Evolutionary conservation across 2,797 vertebrate genomes (phyloP).

Genomic region (Falco biarmicus): DNA sequence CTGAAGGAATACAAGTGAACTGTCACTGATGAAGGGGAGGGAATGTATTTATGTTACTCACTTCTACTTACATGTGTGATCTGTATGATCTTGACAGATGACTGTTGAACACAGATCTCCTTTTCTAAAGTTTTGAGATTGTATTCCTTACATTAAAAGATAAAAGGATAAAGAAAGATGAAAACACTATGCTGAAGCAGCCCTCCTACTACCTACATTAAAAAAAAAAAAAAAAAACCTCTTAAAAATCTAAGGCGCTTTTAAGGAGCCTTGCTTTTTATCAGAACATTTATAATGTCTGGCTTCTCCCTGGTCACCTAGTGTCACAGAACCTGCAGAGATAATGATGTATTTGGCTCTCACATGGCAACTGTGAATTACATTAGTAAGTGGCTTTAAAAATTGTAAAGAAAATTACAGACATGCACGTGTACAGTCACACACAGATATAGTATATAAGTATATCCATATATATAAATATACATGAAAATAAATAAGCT

Average conservation of each 20-base stretch:
- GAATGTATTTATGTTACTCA: neutral
- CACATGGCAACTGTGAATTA: neutral
- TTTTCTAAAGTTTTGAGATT: neutral
- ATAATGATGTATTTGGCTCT: neutral
- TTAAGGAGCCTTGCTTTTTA: neutral
- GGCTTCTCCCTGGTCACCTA: neutral
- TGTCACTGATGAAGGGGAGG: neutral
- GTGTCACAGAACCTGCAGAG: neutral
- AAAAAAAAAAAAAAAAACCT: neutral
- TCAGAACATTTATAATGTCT: neutral
- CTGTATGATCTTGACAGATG: neutral
- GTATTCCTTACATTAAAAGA: neutral
- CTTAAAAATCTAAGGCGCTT: neutral
- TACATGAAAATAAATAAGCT: neutral
- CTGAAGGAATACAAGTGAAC: neutral
- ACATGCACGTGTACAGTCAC: accelerated
- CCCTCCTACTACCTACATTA: neutral
- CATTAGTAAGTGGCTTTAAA: neutral
- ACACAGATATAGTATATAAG: accelerated
- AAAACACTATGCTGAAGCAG: neutral
- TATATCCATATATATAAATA: neutral
- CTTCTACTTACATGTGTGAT: neutral
- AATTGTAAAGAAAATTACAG: neutral
- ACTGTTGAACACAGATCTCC: neutral
- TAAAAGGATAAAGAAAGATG: neutral